Base-by-base conservation (phyloP, 2,888 invertebrate genomes). In the Aphidoletes aphidimyza region DNA sequence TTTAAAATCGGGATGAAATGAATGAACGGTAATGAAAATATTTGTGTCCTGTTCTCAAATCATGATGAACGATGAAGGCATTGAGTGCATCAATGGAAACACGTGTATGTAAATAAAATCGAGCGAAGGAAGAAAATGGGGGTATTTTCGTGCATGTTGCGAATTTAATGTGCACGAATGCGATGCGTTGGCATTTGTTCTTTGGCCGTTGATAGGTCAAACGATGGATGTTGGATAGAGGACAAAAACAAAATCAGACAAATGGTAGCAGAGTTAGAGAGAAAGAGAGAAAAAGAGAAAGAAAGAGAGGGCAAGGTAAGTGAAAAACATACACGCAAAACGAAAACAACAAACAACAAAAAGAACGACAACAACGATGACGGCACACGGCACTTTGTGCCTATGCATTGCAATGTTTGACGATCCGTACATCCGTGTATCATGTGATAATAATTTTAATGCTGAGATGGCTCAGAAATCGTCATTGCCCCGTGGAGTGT, bases 361-460 rank as follows among this genome's bases (percentile, higher is more conserved):
- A n/a, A n/a, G n/a, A n/a, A n/a, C n/a, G n/a, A n/a, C n/a, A n/a
- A n/a, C n/a, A n/a, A n/a, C n/a, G n/a, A n/a, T n/a, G n/a, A n/a
- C n/a, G n/a, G n/a, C n/a, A n/a, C n/a, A n/a, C n/a, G n/a, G n/a
- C n/a, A n/a, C n/a, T n/a, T n/a, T n/a, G n/a, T n/a, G n/a, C n/a
- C n/a, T n/a, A 26, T 54, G 54, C 47, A 47, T 47, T 54, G 54
- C 54, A 54, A 26, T n/a, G 22, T 54, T 22, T 54, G 22, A 9
- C 54, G 22, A 26, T 54, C 11, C 14, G 54, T 54, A 8, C 14
- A 26, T 54, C 6, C 22, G 26, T 26, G 54, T 5, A 26, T 22
- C 22, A 54, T 54, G 54, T 54, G 54, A 54, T 54, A 54, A 54
- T 54, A 54, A 54, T 54, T 54, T 54, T 54, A 54, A 22, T 54